A percentile compares a stretch with the other conserved stretches of the same genome.
Evolutionary conservation across 2,888 invertebrate species (phyloP).

Genomic region (Morpho helenor): DNA sequence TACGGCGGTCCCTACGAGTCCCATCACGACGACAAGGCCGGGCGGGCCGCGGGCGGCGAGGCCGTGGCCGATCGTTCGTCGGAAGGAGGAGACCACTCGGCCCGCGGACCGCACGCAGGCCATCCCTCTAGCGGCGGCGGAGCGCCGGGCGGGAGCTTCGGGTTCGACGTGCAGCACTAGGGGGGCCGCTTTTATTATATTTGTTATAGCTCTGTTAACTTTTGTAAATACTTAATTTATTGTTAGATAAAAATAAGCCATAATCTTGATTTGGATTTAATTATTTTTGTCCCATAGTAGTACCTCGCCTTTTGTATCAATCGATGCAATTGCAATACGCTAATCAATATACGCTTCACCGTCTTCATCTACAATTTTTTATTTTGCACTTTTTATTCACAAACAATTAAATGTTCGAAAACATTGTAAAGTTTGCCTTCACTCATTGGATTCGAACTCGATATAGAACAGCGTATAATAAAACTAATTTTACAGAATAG

Average conservation of each 20-base stretch:
- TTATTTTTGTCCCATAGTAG: neutral
- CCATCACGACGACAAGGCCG: constrained; percentile 64
- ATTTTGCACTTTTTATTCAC: too few relatives aligned
- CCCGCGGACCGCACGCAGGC: too few relatives aligned
- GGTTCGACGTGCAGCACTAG: constrained; percentile 63
- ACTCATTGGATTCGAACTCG: too few relatives aligned
- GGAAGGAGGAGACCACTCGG: constrained; percentile 70
- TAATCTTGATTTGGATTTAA: constrained; percentile 21
- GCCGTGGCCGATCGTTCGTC: constrained; percentile 69
- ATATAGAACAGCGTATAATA: too few relatives aligned
- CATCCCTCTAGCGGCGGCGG: constrained; percentile 10
- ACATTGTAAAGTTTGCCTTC: too few relatives aligned
- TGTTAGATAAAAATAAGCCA: constrained; percentile 56
- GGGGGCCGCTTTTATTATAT: constrained; percentile 33
- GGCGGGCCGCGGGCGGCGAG: constrained; percentile 59
- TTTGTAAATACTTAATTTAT: constrained; percentile 62
- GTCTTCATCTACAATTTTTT: too few relatives aligned
- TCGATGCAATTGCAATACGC: too few relatives aligned
- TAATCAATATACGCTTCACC: too few relatives aligned
- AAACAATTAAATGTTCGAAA: too few relatives aligned
- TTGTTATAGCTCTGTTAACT: constrained; percentile 62
- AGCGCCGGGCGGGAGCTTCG: constrained; percentile 60
- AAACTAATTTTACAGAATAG: too few relatives aligned
- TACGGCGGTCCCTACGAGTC: constrained; percentile 70
- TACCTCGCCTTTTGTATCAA: too few relatives aligned